Base-by-base conservation (phyloP, 2,113 vertebrate genomes). In the Pluvialis apricaria region DNA sequence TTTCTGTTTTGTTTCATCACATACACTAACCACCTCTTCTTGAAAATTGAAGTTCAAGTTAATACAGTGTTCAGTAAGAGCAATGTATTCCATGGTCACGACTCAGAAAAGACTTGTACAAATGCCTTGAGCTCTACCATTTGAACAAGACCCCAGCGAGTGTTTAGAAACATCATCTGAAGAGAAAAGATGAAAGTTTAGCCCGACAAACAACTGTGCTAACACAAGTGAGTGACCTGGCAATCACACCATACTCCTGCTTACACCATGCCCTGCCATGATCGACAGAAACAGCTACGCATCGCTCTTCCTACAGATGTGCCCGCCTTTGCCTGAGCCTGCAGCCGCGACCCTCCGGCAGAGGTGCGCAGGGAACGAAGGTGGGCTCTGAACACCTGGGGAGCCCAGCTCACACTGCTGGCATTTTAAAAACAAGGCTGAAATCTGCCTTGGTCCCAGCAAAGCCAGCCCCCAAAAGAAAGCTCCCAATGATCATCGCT, bases 301-400 rank as follows among this genome's bases (percentile, higher is more conserved):
- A 47, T 6, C 1, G 2, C 44, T 28, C 44, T 44, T 14, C 32
- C 66, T 10, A 4, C 29, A n/a, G 31, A 11, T 1, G 6, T 24
- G 61, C 61, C 55, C 0, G 1, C 31, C 55, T 42, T 44, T 19
- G 12, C 70, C 76, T 2, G 0, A 72, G 45, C 52, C 40, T 44
- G 54, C 28, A 76, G 71, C 16, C 6, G 1, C 1, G 2, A 49
- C 10, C 14, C 61, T 24, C 38, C 2, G 0, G 61, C 26, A 84
- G 31, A n/a, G 2, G 1, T 4, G 20, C 0, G 0, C n/a, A 34
- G 52, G 62, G 47, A 68, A 60, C 6, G 25, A 49, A 55, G 2
- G 4, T 34, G 52, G 52, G 36, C 36, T 79, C 38, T 9, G 40
- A 68, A 40, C 20, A 44, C 20, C 68, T 68, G 47, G 17, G 40